Base-by-base conservation (phyloP, 2,888 invertebrate genomes). In the Macaria liturata region DNA sequence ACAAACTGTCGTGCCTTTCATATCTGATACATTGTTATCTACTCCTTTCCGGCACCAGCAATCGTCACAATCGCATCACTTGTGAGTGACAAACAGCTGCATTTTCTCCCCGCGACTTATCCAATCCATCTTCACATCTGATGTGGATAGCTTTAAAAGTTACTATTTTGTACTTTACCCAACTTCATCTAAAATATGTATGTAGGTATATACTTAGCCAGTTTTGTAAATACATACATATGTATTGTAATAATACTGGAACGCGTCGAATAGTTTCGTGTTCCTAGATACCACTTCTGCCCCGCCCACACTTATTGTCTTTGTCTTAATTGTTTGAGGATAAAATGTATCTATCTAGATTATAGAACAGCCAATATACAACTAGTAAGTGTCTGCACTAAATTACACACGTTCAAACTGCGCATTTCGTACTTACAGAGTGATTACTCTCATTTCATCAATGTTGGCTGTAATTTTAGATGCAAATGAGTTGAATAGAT, bases 401-500 rank as follows among this genome's bases (percentile, higher is more conserved):
- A 6, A 37, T 6, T 42, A 53, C 8, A 31, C 9, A 1, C 43
- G n/a, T 9, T 8, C 51, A 46, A 54, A 51, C 49, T 52, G 42
- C 52, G 59, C 55, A 55, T 46, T 56, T 57, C 50, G 43, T 45
- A 50, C 40, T 54, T 9, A 40, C 8, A 30, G 43, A 30, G 46
- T 46, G 32, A 54, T 54, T 51, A 59, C 51, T 50, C 47, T 54
- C 44, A 51, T 54, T 59, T 54, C 54, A 54, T 49, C 49, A 20
- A 20, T 57, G 46, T 54, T 59, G 46, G 45, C 49, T 53, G 57
- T 57, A 56, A 61, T 58, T 66, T 71, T 65, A 51, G 60, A 58
- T 57, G 40, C 62, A 59, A 63, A 66, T 66, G 62, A 63, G 54
- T 54, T 20, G 20, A 20, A 20, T 20, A 20, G 20, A 20, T 20